phyloP scores from a whole-genome alignment of 2,113 vertebrate species.

The Rafetus swinhoei region DNA sequence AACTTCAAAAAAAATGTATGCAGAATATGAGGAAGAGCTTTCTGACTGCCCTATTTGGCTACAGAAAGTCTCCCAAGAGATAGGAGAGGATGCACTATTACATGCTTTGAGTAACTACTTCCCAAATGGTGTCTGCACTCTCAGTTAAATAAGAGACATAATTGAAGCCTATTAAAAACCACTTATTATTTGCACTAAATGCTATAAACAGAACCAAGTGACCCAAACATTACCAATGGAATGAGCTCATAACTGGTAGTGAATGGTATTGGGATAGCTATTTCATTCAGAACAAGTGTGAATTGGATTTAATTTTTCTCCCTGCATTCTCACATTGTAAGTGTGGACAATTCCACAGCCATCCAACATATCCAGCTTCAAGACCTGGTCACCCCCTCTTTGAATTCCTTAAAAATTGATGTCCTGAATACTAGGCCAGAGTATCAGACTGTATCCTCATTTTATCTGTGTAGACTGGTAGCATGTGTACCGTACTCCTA shows the following conservation, averaged over 20 bases:
- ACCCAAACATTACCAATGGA: background rate
- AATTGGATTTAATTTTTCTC: background rate
- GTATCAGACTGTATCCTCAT: slow-evolving; percentile 36
- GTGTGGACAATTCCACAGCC: slow-evolving; percentile 9
- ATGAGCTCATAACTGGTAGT: background rate
- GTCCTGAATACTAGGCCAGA: slow-evolving; percentile 33
- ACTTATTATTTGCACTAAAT: background rate
- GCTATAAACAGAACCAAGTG: background rate
- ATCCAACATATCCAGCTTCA: slow-evolving; percentile 14
- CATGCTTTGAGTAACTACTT: background rate
- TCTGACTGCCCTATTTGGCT: slow-evolving; percentile 11
- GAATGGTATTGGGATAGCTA: background rate
- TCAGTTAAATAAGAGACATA: background rate
- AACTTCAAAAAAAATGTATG: slow-evolving; percentile 14
- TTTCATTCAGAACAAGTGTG: background rate
- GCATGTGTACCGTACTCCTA: background rate
- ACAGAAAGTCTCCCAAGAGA: background rate
- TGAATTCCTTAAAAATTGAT: slow-evolving; percentile 45
- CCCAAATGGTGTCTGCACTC: background rate
- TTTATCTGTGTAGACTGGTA: slow-evolving; percentile 41
- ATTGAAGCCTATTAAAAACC: background rate
- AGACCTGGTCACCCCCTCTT: slow-evolving; percentile 4
- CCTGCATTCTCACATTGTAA: background rate
- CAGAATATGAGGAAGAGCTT: background rate
- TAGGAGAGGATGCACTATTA: background rate